Base-by-base conservation (phyloP, 2,797 vertebrate genomes). In the Euthynnus affinis region DNA sequence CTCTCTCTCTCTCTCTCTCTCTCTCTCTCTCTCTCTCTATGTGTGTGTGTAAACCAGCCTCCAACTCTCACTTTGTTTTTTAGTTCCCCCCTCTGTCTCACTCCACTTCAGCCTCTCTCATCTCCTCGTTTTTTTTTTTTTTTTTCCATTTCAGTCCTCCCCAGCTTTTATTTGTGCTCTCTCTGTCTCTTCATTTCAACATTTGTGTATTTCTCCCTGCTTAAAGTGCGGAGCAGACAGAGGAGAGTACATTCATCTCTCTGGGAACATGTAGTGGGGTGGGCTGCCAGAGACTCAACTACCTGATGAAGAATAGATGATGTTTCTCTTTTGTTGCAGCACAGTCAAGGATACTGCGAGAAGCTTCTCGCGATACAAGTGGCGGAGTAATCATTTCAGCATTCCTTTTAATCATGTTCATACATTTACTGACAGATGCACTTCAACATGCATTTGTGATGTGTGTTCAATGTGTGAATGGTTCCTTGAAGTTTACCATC, bases 231-330 rank as follows among this genome's bases (percentile, higher is more conserved):
- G 63, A 77, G 74, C 59, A 82, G 84, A 73, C 66, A 70, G 82
- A 64, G 62, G 62, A 72, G 52, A 83, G 74, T 53, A 22, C 63
- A 84, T 89, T 87, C 66, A 88, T 90, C 82, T 90, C 83, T 87
- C 46, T 18, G 46, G 79, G 71, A 85, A 83, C 80, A 76, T 73
- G 70, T 71, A 86, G 70, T 63, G 46, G 49, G 62, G 37, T 46
- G 63, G 69, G 64, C 85, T 78, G 73, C 70, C 66, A 66, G 63
- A 84, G 68, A 74, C 82, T 83, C 77, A 29, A 60, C 84, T 74
- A 77, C 80, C 83, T 72, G 85, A 87, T 83, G 76, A 87, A 89
- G 89, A 85, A 90, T 90, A 81, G 61, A 82, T 81, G 66, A 78
- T 85, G 70, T 84, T 86, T 85, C 76, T 78, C 70, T 79, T 85